These are phyloP conservation scores for Benthosema pterotum DNA, from an alignment of 2,797 vertebrate species.

Conservation along the genomic window DNA sequence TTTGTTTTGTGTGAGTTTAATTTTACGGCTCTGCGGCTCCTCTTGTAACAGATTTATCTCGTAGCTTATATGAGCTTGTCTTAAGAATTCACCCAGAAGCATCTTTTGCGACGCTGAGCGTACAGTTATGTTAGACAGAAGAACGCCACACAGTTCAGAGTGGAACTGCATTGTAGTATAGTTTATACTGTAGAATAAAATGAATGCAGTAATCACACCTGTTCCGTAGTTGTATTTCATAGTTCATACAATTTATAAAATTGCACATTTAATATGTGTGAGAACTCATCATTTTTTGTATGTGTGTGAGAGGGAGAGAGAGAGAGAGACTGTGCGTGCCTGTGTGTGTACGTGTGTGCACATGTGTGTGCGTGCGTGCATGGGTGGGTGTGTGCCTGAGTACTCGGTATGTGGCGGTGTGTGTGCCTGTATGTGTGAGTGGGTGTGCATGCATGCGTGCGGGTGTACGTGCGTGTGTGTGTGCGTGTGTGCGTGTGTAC, in stretches of 20 bases:
- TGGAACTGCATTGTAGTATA: slow-evolving; percentile 19
- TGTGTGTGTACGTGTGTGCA: slow-evolving; percentile 9
- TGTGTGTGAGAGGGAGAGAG: too few relatives aligned
- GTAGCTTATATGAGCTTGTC: slow-evolving; percentile 27
- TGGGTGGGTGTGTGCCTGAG: slow-evolving; percentile 15
- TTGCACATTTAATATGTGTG: too few relatives aligned
- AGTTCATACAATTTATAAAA: slow-evolving; percentile 9
- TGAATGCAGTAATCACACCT: background rate
- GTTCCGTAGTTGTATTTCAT: background rate
- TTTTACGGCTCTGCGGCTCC: slow-evolving; percentile 46
- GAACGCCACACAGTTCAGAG: slow-evolving; percentile 5
- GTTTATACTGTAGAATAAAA: background rate
- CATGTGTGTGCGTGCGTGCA: slow-evolving; percentile 17
- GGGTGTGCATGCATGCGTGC: slow-evolving; percentile 1
- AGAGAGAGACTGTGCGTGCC: background rate
- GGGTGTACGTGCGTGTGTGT: slow-evolving; percentile 5
- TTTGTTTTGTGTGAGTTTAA: slow-evolving; percentile 49
- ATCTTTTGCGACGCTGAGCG: slow-evolving; percentile 38
- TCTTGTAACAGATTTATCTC: slow-evolving; percentile 32
- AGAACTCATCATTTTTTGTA: too few relatives aligned
- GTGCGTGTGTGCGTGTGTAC: background rate
- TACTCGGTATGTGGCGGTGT: slow-evolving; percentile 1
- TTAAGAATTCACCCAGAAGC: slow-evolving; percentile 29
- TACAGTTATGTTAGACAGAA: slow-evolving; percentile 8
- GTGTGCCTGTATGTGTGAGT: slow-evolving; percentile 4